Evolutionary conservation across 2,888 invertebrate species (phyloP).

Genomic region (Hedya salicella): DNA sequence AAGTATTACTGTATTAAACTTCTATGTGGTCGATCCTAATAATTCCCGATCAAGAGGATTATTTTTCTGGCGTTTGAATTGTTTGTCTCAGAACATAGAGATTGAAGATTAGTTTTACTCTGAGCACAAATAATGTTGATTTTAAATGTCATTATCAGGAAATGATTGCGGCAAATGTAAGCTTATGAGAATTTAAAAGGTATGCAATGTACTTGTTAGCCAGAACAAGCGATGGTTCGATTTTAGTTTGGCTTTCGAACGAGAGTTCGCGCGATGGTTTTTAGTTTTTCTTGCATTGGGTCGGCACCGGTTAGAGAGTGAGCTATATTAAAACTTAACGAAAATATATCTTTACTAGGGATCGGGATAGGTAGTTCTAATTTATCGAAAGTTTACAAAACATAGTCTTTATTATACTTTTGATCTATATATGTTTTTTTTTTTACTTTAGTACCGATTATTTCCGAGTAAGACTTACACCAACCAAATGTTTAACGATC

Average conservation of each 20-base stretch:
- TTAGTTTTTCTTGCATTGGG: conserved; percentile 61
- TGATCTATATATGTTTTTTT: background rate
- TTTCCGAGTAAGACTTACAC: too few relatives aligned
- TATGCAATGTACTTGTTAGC: conserved; percentile 51
- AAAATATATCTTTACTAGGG: conserved; percentile 49
- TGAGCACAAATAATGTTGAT: too few relatives aligned
- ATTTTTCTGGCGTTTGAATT: too few relatives aligned
- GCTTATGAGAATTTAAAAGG: background rate
- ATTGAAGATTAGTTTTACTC: too few relatives aligned
- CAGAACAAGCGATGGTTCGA: conserved; percentile 65
- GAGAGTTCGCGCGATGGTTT: conserved; percentile 60
- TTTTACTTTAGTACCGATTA: too few relatives aligned
- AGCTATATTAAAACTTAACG: conserved; percentile 63
- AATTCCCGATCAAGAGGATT: too few relatives aligned
- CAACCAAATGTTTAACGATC: too few relatives aligned
- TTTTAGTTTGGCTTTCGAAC: conserved; percentile 66
- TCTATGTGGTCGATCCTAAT: too few relatives aligned
- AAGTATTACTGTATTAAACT: too few relatives aligned
- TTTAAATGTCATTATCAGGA: too few relatives aligned
- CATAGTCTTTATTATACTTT: background rate
- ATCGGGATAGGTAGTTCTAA: background rate
- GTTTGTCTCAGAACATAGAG: too few relatives aligned
- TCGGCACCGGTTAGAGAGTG: conserved; percentile 63
- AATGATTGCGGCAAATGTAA: background rate
- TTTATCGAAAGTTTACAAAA: background rate